Evolutionary conservation across 2,113 vertebrate species (phyloP).

Genomic region (Clupea harengus): DNA sequence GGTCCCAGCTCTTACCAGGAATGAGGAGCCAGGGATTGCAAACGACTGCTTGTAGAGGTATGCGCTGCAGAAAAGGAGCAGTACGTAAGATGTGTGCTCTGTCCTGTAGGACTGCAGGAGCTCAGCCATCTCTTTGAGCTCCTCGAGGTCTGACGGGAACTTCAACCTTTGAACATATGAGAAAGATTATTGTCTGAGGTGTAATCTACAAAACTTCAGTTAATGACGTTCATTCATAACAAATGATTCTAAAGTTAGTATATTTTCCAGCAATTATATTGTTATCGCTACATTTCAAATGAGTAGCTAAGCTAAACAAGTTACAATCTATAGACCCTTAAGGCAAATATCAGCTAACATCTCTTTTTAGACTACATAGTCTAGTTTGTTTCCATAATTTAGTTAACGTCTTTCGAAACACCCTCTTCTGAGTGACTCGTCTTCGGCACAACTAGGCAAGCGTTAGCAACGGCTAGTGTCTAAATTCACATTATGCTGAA

Average conservation of each 20-base stretch:
- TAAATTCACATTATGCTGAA: background rate
- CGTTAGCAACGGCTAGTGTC: background rate
- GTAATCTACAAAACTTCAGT: background rate
- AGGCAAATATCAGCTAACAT: no score
- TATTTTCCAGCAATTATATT: no score
- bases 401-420: no score
- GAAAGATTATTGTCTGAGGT: background rate
- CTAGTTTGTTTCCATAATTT: no score
- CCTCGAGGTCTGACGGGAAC: constrained; percentile 90
- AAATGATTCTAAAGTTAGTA: no score
- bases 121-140: constrained; percentile 83
- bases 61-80: constrained; percentile 89
- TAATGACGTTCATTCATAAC: no score
- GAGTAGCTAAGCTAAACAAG: no score
- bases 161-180: constrained; percentile 73
- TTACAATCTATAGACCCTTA: no score
- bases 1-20: constrained; percentile 76
- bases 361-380: no score
- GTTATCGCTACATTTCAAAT: no score
- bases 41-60: constrained; percentile 98
- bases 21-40: constrained; percentile 93
- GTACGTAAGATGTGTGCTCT: constrained; percentile 83
- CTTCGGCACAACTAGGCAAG: background rate
- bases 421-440: background rate
- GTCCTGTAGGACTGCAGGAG: constrained; percentile 85